phyloP scores from a whole-genome alignment of 2,113 vertebrate species.

The Passer montanus region DNA sequence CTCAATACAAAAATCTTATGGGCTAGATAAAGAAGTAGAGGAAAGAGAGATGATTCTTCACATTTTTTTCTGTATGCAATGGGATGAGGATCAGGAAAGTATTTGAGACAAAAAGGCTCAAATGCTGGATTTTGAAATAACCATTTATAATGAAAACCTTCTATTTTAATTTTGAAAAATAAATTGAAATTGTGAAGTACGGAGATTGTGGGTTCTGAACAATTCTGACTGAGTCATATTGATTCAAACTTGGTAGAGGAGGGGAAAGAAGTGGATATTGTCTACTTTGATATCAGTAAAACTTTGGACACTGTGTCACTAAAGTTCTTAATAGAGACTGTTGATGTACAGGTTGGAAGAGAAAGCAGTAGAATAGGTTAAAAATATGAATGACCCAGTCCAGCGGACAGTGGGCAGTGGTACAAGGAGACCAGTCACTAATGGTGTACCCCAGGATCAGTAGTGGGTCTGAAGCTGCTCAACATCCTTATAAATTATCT shows the following conservation, averaged over 20 bases:
- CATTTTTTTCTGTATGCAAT: not conserved
- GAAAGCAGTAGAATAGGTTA: not conserved
- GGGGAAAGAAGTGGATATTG: not conserved
- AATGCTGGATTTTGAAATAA: not conserved
- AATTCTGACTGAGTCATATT: not conserved
- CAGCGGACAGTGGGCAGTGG: rapidly evolving
- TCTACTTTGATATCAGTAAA: not conserved
- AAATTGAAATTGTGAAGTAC: not conserved
- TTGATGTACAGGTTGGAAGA: not conserved
- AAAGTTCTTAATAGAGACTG: not conserved
- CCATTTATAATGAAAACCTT: not conserved
- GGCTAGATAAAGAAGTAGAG: not conserved
- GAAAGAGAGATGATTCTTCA: not conserved
- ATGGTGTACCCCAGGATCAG: not conserved
- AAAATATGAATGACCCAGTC: not conserved
- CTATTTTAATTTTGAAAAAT: not conserved
- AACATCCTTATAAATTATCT: not conserved
- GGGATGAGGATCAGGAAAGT: not conserved
- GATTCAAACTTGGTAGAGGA: not conserved
- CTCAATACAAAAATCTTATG: not conserved
- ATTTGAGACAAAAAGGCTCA: not conserved
- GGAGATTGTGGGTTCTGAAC: not conserved
- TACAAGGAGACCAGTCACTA: not conserved
- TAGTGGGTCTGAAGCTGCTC: not conserved
- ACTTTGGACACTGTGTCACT: not conserved